Conservation (phyloP, 2,113 vertebrate species). For the Pangasianodon gigas region DNA sequence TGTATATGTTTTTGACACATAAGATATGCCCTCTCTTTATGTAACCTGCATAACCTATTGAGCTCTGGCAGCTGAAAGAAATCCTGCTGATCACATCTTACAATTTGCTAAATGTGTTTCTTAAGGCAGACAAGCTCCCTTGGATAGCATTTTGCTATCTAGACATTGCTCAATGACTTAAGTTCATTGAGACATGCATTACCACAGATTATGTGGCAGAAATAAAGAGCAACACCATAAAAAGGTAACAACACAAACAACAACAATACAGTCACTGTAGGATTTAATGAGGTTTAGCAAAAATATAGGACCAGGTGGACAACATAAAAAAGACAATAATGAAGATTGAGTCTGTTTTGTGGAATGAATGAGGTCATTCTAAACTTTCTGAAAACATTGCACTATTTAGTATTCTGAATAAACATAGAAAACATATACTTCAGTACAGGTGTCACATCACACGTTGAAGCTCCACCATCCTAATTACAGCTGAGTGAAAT, state of each 20-base stretch:
- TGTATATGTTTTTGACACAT: not conserved
- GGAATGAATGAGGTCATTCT: slow-evolving; percentile 25
- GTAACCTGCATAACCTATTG: no score
- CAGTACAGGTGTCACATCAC: not conserved
- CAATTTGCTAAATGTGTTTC: not conserved
- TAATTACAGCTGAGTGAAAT: not conserved
- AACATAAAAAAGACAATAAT: not conserved
- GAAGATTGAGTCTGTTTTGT: slow-evolving; percentile 14
- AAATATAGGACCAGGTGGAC: slow-evolving; percentile 8
- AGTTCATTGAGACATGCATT: slow-evolving; percentile 14
- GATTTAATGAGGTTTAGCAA: slow-evolving; percentile 18
- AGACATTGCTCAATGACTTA: slow-evolving; percentile 10
- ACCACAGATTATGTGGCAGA: slow-evolving; percentile 29
- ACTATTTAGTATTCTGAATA: not conserved
- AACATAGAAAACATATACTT: not conserved
- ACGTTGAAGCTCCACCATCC: not conserved
- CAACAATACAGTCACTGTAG: slow-evolving; percentile 27
- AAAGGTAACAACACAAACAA: slow-evolving; percentile 35
- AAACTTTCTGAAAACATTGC: slow-evolving; percentile 2
- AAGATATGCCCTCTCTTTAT: not conserved
- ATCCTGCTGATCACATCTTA: not conserved
- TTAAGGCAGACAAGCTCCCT: not conserved
- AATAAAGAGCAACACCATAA: slow-evolving; percentile 21
- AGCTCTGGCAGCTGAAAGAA: not conserved
- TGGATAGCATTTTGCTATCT: not conserved